Evolutionary conservation across 1,140 invertebrate genomes (phyloP).

Genomic region (Drosophila pandora): DNA sequence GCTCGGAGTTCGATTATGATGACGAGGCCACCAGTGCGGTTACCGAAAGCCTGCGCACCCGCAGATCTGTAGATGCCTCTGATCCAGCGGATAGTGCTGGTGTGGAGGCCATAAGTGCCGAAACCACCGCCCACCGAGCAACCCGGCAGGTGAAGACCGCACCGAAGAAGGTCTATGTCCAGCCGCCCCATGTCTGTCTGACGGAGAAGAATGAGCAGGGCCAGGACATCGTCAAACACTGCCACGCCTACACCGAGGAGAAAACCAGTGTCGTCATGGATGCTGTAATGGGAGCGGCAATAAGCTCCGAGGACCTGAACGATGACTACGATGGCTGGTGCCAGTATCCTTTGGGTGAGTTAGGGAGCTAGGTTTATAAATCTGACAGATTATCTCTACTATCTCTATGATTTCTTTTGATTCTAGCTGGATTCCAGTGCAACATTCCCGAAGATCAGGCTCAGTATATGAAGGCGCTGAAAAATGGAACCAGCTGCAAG

Average conservation of each 20-base stretch:
- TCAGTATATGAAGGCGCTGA: conserved; percentile 75
- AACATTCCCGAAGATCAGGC: conserved; percentile 84
- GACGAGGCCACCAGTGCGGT: conserved; percentile 68
- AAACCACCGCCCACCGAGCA: conserved; percentile 19
- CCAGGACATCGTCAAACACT: conserved; percentile 74
- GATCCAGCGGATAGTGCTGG: conserved; percentile 59
- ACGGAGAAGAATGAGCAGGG: conserved; percentile 71
- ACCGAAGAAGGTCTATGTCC: conserved; percentile 62
- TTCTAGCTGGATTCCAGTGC: conserved; percentile 86
- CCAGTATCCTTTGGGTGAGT: conserved; percentile 85
- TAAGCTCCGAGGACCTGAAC: conserved; percentile 56
- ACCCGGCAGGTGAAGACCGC: conserved; percentile 34
- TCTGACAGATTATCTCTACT: neutral
- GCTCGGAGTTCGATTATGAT: conserved; percentile 80
- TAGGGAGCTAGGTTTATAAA: neutral
- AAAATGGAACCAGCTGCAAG: conserved; percentile 79
- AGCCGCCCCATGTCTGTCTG: conserved; percentile 87
- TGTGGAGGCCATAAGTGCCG: conserved; percentile 59
- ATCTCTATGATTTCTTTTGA: neutral
- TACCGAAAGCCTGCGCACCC: conserved; percentile 57
- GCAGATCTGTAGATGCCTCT: conserved; percentile 20
- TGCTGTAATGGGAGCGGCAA: conserved; percentile 83
- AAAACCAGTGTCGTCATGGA: conserved; percentile 83
- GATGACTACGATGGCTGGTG: conserved; percentile 85
- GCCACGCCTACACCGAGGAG: conserved; percentile 86